Evolutionary conservation across 2,113 vertebrate genomes (phyloP), one percentile per base, ranked within the genome.

Genomic region (Ceratotherium simum): DNA sequence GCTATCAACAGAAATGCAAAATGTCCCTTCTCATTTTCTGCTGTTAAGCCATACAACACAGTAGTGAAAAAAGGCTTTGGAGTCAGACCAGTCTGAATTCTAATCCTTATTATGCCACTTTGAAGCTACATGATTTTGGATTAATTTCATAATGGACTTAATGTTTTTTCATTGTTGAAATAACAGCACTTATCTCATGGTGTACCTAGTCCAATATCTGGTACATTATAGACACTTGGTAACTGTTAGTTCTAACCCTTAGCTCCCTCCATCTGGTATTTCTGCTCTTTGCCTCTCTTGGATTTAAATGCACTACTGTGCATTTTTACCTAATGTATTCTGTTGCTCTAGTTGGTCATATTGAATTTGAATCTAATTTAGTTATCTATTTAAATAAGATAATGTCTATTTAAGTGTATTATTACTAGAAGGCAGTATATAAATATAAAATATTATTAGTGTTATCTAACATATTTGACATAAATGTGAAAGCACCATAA

Each of bases 321-420:
- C 39, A 80, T 88, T 70, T 60, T 33, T 91, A 70, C 65, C 69
- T 70, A 33, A 81, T 67, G 39, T 8, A 36, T 82, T 72, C 42
- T 91, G 6, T 80, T 75, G 3, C 83, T 96, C 51, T 64, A 72
- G 29, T 39, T 72, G 42, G 23, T 90, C 70, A 91, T 48, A 62
- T 67, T 75, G 80, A 80, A 96, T 85, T 80, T 91, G 25, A 70
- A 31, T 91, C 29, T 93, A 79, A 80, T 56, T 84, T 65, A 65
- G 25, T 69, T 92, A 27, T 42, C 31, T 78, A 8, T 86, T 82
- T 78, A 23, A 70, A 81, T 65, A 33, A 90, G 25, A 42, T 80
- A 14, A 36, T 83, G 7, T 48, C 64, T 64, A 5, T 42, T 86
- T 65, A 78, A 73, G 16, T 82, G 23, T 27, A 95, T 84, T 85